Evolutionary conservation across 2,888 invertebrate species (phyloP).

Genomic region (Eristalis arbustorum): DNA sequence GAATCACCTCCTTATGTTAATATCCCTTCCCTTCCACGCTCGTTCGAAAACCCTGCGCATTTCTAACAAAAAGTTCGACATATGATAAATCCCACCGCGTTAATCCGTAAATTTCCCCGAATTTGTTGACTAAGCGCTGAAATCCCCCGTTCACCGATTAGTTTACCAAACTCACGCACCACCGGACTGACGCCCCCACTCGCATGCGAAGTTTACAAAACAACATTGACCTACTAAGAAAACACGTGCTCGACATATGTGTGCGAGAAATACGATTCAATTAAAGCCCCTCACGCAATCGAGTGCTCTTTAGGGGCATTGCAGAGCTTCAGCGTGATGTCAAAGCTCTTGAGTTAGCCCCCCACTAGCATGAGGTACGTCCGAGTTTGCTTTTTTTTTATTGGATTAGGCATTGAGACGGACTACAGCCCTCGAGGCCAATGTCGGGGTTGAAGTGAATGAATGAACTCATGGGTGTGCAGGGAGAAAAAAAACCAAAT

Average conservation of each 20-base stretch:
- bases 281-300: constrained; percentile 31
- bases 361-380: neutral
- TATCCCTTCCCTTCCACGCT: neutral
- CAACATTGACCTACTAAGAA: neutral
- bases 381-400: neutral
- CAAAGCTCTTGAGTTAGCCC: neutral
- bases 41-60: neutral
- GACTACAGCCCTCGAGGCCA: constrained; percentile 4
- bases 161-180: neutral
- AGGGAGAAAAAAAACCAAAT: neutral
- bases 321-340: neutral
- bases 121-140: neutral
- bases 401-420: neutral
- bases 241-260: constrained; percentile 5
- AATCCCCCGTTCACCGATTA: neutral
- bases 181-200: neutral
- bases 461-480: neutral
- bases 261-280: neutral
- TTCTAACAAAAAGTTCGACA: neutral
- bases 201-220: neutral
- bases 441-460: constrained; percentile 15
- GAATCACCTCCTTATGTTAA: neutral
- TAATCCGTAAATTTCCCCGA: neutral
- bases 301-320: neutral
- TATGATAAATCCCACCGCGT: neutral